Percentiles rank a stretch among this genome's conserved stretches.
Conservation (phyloP, 2,888 invertebrate species). For the Gari tellinella region DNA sequence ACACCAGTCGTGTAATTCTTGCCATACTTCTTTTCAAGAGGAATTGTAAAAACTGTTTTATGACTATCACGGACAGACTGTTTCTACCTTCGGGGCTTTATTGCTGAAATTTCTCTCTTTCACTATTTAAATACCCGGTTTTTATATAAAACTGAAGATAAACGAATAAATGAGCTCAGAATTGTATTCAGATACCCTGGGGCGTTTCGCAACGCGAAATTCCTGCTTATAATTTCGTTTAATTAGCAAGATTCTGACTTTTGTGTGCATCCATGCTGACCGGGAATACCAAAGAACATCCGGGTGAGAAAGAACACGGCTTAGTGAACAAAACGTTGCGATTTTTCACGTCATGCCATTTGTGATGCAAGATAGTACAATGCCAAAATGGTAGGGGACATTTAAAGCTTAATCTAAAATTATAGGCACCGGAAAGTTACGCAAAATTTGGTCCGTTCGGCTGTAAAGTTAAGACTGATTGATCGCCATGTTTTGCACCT, state of each 20-base stretch:
- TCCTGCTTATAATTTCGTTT: conserved; percentile 35
- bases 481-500: conserved; percentile 46
- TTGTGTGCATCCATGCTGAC: conserved; percentile 29
- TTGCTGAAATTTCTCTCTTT: too few species aligned
- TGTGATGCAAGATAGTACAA: too few species aligned
- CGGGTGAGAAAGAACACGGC: not conserved
- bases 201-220: conserved; percentile 15
- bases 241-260: conserved; percentile 29
- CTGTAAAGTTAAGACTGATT: conserved; percentile 29
- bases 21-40: conserved; percentile 26
- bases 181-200: conserved; percentile 21
- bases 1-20: conserved; percentile 12
- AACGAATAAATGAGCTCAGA: conserved; percentile 10
- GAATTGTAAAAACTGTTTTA: conserved; percentile 18
- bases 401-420: conserved; percentile 1
- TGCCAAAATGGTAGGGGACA: too few species aligned
- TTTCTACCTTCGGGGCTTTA: too few species aligned
- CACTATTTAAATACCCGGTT: too few species aligned
- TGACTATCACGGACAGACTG: too few species aligned
- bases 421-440: conserved; percentile 14
- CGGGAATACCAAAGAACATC: not conserved
- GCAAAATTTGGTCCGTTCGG: conserved; percentile 20
- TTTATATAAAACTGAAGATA: conserved; percentile 7
- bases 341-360: conserved; percentile 4
- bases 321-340: not conserved